phyloP scores from a whole-genome alignment of 2,888 invertebrate genomes.

The Tetragonula carbonaria region DNA sequence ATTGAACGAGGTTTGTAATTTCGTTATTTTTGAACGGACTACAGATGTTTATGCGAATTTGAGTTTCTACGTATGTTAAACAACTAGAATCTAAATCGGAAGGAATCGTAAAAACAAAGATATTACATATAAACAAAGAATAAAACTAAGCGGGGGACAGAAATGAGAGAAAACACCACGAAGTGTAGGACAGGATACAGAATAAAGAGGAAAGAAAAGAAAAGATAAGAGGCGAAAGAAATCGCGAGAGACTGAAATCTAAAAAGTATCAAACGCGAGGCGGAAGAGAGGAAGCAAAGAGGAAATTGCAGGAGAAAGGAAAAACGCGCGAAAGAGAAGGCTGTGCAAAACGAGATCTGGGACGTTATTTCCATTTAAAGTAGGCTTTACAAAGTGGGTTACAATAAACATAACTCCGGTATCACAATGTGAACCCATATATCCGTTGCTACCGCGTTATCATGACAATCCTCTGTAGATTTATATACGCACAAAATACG shows the following conservation, averaged over 20 bases:
- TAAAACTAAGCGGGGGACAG: neutral
- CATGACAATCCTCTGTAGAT: constrained; percentile 28
- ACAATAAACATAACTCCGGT: constrained; percentile 56
- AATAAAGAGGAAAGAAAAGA: too few relatives aligned
- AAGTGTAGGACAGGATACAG: neutral
- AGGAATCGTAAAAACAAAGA: too few relatives aligned
- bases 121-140: too few relatives aligned
- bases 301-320: neutral
- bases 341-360: constrained; percentile 27
- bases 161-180: neutral
- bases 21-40: too few relatives aligned
- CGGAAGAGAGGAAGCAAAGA: neutral
- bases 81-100: too few relatives aligned
- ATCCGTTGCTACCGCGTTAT: neutral
- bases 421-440: constrained; percentile 35
- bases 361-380: constrained; percentile 70
- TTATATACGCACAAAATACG: constrained; percentile 23
- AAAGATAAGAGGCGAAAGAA: neutral
- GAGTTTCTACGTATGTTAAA: too few relatives aligned
- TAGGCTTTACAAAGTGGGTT: constrained; percentile 64
- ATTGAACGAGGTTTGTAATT: too few relatives aligned
- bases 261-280: neutral
- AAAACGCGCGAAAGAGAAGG: neutral
- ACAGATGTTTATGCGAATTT: too few relatives aligned
- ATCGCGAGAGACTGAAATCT: neutral